Evolutionary conservation across 2,113 vertebrate genomes (phyloP), one percentile per base, ranked within the genome.

Genomic region (Tautogolabrus adspersus): DNA sequence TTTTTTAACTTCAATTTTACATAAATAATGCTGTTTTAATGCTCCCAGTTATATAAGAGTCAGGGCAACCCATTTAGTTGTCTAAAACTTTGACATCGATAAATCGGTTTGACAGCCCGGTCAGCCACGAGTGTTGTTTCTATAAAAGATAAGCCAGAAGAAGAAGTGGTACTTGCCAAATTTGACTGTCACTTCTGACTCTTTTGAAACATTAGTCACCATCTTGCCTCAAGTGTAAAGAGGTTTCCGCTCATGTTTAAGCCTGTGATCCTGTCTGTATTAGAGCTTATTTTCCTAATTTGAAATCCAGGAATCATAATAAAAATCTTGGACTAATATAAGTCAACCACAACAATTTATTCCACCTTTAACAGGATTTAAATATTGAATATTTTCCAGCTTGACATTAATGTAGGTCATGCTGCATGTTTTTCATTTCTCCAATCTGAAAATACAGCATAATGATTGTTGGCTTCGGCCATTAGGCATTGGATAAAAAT

Each of bases 1-100:
- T 66, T 40, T 70, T 77, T 42, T 7, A 42, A 19, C 51, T 55
- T 74, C 37, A 70, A 49, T 56, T 83, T 75, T 65, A 62, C 56
- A 64, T 62, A 46, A 85, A 46, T 75, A 72, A 80, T 66, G 38
- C 46, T 66, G 69, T 81, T 85, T 83, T 79, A 83, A 72, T 56
- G 68, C 51, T 37, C 23, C 49, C 15, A 8, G 67, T 84, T 82
- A 69, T 62, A 65, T 87, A 88, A 90, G 42, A 66, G 69, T 66
- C 51, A 23, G 56, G 38, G 47, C 65, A 81, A 75, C 52, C 57
- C 9, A 62, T 67, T 64, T 61, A 38, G 67, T 15, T 52, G 58
- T 21, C 74, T 19, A 51, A 51, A 75, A 86, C 42, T 67, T 85
- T 72, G 58, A 56, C n/a, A 46, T 46, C 78, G 73, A 68, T 67